phyloP scores from a whole-genome alignment of 2,888 invertebrate species.

The Nymphalis c-album region DNA sequence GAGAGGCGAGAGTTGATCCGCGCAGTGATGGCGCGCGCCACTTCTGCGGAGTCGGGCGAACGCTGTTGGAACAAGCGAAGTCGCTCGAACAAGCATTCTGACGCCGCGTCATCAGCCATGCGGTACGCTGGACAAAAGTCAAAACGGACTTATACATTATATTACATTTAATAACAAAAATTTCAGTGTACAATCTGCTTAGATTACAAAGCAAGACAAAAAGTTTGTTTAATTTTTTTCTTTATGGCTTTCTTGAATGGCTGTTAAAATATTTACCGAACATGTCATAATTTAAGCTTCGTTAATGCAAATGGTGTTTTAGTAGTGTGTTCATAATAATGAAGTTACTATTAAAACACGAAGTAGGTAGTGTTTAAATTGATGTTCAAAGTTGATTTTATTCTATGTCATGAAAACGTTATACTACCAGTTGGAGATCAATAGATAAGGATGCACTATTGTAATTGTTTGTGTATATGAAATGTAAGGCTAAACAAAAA shows the following conservation, averaged over 20 bases:
- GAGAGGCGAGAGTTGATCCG: slow-evolving; percentile 71
- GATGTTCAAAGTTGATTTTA: neutral
- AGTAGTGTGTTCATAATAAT: too few relatives aligned
- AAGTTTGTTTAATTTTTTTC: too few relatives aligned
- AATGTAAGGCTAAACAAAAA: slow-evolving; percentile 24
- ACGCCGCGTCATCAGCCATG: slow-evolving; percentile 73
- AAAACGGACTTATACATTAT: neutral
- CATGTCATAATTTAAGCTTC: neutral
- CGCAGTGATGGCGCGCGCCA: slow-evolving; percentile 70
- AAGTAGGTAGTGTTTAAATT: neutral
- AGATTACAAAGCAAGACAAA: too few relatives aligned
- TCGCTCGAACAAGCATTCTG: slow-evolving; percentile 74
- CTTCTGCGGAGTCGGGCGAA: slow-evolving; percentile 68
- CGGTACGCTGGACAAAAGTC: slow-evolving; percentile 56
- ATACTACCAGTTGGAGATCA: neutral
- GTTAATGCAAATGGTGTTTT: neutral
- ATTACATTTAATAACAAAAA: too few relatives aligned
- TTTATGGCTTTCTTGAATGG: too few relatives aligned
- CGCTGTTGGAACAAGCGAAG: slow-evolving; percentile 71
- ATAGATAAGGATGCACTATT: slow-evolving; percentile 3
- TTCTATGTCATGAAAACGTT: neutral
- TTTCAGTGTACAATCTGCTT: too few relatives aligned
- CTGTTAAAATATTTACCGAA: neutral
- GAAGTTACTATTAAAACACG: too few relatives aligned
- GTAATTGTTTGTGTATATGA: slow-evolving; percentile 16